phyloP scores from a whole-genome alignment of 2,797 vertebrate genomes.

The Cottoperca gobio region DNA sequence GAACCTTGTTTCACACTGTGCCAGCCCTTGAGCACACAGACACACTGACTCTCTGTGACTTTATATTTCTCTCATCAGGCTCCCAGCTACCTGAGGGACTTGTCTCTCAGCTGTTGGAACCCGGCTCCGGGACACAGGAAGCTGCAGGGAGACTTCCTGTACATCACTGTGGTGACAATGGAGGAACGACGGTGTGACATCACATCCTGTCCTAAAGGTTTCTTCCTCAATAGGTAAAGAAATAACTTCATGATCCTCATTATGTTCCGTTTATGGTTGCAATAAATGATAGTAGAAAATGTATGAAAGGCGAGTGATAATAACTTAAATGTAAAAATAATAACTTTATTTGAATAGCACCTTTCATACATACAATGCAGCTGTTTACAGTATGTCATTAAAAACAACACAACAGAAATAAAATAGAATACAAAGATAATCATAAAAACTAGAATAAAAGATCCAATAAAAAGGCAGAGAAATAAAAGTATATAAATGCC shows the following conservation, averaged over 20 bases:
- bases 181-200: slow-evolving; percentile 84
- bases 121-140: slow-evolving; percentile 88
- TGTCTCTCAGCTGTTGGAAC: slow-evolving; percentile 89
- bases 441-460: too few species aligned
- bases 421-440: too few species aligned
- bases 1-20: background rate
- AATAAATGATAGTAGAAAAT: background rate
- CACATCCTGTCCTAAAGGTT: slow-evolving; percentile 86
- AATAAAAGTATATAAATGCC: too few species aligned
- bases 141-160: slow-evolving; percentile 87
- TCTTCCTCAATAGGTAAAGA: slow-evolving; percentile 84
- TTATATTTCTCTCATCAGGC: slow-evolving; percentile 63
- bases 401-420: too few species aligned
- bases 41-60: background rate
- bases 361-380: too few species aligned
- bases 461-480: too few species aligned
- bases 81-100: slow-evolving; percentile 80
- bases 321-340: too few species aligned
- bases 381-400: too few species aligned
- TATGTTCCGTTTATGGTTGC: background rate
- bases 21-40: background rate
- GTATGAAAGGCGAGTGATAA: background rate
- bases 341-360: too few species aligned
- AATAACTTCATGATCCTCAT: background rate
- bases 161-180: slow-evolving; percentile 81